Base-by-base conservation (phyloP, 2,888 invertebrate species). In the Galeruca laticollis region DNA sequence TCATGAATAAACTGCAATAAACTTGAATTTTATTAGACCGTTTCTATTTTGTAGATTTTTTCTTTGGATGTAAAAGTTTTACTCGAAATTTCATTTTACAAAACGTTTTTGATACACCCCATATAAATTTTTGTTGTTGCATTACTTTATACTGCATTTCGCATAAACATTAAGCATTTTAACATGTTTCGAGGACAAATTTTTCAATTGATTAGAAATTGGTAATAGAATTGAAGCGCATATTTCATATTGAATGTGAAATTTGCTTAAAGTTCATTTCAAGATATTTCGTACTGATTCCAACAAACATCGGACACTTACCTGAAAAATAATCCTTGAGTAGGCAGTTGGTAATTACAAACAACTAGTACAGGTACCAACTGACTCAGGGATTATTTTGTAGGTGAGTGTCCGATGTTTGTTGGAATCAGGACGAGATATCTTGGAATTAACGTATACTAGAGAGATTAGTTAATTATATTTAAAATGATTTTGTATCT, bases 401-500 rank as follows among this genome's bases (percentile, higher is more conserved):
- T n/a, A n/a, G n/a, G n/a, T n/a, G n/a, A n/a, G n/a, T n/a, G n/a
- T n/a, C n/a, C n/a, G n/a, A n/a, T n/a, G n/a, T n/a, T n/a, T n/a
- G n/a, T n/a, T n/a, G n/a, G n/a, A n/a, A n/a, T n/a, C n/a, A n/a
- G n/a, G n/a, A n/a, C n/a, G n/a, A n/a, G n/a, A n/a, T n/a, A n/a
- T n/a, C n/a, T n/a, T n/a, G n/a, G n/a, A n/a, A n/a, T n/a, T n/a
- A n/a, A n/a, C n/a, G n/a, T 66, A 18, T 57, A 66, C 10, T 63
- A 54, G 61, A 35, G 49, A 67, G 69, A 71, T 69, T 73, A 69
- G 62, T 69, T 64, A 67, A 64, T 69, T 73, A 70, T 73, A 54
- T 70, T 71, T 73, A 13, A n/a, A 64, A 71, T 70, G 60, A 73
- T 71, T 73, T 73, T 72, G 73, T 73, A 73, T 71, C 68, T 71